Evolutionary conservation across 1,140 invertebrate genomes (phyloP), one percentile per base, ranked within the genome.

Genomic region (Chymomyza costata): DNA sequence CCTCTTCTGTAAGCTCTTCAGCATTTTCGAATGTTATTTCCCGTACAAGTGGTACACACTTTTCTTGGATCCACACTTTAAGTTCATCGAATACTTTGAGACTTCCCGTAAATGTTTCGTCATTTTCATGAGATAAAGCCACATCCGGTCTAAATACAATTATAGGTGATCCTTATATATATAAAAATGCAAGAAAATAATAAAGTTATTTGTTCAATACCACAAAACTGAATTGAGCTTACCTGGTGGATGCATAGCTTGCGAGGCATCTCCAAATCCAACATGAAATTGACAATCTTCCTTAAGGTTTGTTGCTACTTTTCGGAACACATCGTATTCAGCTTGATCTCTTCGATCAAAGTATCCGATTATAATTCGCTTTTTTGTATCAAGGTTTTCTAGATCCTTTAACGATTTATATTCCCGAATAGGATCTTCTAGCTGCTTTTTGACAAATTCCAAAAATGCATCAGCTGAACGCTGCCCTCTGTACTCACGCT

Each of bases 11-110:
- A 7, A 99, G 86, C 87, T 99, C 97, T 87, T 99, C 97, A 14
- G 97, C 98, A 90, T 99, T 99, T 88, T 99, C 97, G 87, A 99
- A 99, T 2, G 97, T 99, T 37, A 99, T 99, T 87, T 98, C 97
- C 49, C 94, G 87, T 0, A 95, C 94, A 15, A 95, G 85, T 1
- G 94, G 93, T 10, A 95, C 92, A 84, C 98, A 99, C 78, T 93
- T 94, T 43, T 93, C 92, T 53, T 93, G 92, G 0, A 93, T 89
- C 97, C 97, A 99, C 45, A 92, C 90, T 65, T 94, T 91, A 1
- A 93, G 70, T 63, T 95, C 93, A 74, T 95, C 93, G 76, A 93
- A 94, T 78, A 89, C 92, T 6, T 86, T 86, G 32, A 93, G 74
- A 65, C 89, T 90, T 2, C 93, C 93, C 13, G 86, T 90, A 70